Evolutionary conservation across 37 sponge, comb jelly and placozoan species (phyloP).

Genomic region (Hexactinellida sp.): DNA sequence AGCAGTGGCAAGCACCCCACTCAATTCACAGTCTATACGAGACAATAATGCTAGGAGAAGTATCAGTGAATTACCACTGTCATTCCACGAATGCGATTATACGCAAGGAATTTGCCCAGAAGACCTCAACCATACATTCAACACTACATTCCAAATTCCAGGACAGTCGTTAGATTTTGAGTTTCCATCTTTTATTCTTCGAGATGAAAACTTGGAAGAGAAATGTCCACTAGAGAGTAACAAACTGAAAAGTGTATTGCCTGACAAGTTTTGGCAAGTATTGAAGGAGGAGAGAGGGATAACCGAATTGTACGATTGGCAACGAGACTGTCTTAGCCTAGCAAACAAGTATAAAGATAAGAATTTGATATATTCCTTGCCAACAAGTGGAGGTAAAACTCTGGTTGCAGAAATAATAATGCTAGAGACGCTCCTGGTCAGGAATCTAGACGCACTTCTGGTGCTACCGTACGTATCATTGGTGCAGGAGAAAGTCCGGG

Average conservation of each 20-base stretch:
- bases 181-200: background rate
- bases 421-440: conserved; percentile 44
- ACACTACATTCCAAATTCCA: background rate
- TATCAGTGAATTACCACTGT: too few relatives aligned
- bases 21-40: too few relatives aligned
- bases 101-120: conserved; percentile 1
- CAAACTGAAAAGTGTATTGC: background rate
- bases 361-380: conserved; percentile 76
- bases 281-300: background rate
- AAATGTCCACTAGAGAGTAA: background rate
- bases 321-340: conserved; percentile 42
- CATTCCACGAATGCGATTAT: background rate
- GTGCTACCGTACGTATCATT: conserved; percentile 83
- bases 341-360: conserved; percentile 22
- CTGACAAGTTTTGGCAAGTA: background rate
- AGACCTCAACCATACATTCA: background rate
- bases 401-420: conserved; percentile 87
- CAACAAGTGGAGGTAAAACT: conserved; percentile 95
- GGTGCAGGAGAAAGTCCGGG: conserved; percentile 86
- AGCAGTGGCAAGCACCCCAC: too few relatives aligned
- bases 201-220: background rate
- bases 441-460: conserved; percentile 50
- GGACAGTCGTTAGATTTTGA: background rate
- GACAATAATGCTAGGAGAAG: too few relatives aligned
- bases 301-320: conserved; percentile 46